Evolutionary conservation across 2,797 vertebrate genomes (phyloP).

Genomic region (Sardinella longiceps): DNA sequence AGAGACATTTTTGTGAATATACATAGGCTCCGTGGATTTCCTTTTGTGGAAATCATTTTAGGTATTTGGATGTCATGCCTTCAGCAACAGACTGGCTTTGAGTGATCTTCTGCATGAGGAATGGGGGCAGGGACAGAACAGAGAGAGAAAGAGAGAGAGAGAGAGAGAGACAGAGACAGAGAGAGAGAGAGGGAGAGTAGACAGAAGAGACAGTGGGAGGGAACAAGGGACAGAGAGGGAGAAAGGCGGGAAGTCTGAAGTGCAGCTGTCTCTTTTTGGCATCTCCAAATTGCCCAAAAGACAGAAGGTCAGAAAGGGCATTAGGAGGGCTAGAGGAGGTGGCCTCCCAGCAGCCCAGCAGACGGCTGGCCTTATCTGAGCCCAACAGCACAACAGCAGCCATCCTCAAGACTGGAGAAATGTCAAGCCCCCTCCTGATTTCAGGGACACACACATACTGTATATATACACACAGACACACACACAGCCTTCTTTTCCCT

Average conservation of each 20-base stretch:
- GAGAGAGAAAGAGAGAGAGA: conserved; percentile 11
- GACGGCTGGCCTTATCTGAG: conserved; percentile 50
- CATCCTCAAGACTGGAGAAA: conserved; percentile 52
- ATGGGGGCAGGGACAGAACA: conserved; percentile 5
- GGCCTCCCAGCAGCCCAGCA: conserved; percentile 48
- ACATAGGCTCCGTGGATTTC: conserved; percentile 29
- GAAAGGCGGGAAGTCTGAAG: conserved; percentile 54
- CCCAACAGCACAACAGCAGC: conserved; percentile 35
- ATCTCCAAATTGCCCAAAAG: conserved; percentile 56
- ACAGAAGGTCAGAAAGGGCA: conserved; percentile 63
- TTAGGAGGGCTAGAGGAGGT: conserved; percentile 59
- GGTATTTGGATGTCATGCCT: not conserved
- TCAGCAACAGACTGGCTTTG: conserved; percentile 20
- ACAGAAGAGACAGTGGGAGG: conserved; percentile 34
- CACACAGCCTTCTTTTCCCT: not conserved
- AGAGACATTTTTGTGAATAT: not conserved
- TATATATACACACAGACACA: conserved; percentile 36
- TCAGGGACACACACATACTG: conserved; percentile 42
- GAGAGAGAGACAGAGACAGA: conserved; percentile 28
- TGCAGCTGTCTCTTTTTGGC: conserved; percentile 60
- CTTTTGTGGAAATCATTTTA: conserved; percentile 30
- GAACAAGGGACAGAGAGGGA: conserved; percentile 32
- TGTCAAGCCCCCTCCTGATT: conserved; percentile 42
- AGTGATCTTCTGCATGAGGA: conserved; percentile 14
- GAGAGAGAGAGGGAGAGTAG: conserved; percentile 9